Conservation (phyloP, 2,888 invertebrate species). For the Zygaena filipendulae region DNA sequence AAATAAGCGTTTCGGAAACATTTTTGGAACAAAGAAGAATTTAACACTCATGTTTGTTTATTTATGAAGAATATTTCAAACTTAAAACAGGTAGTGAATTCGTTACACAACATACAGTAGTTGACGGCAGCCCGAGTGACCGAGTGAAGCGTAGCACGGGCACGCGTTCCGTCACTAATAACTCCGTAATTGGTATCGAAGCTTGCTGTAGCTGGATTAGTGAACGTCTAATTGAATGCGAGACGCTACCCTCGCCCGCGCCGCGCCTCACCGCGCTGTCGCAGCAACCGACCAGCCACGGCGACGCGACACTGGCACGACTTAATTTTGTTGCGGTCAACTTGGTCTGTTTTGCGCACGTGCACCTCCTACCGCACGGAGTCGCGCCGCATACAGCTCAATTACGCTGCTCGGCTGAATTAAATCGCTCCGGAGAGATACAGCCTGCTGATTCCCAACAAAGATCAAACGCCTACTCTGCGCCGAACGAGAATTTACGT, state of each 20-base stretch:
- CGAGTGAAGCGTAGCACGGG: slow-evolving; percentile 27
- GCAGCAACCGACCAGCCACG: too few relatives aligned
- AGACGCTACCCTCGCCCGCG: slow-evolving; percentile 43
- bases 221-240: slow-evolving; percentile 68
- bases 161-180: slow-evolving; percentile 58
- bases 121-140: too few relatives aligned
- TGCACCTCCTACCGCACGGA: too few relatives aligned
- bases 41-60: too few relatives aligned
- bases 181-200: slow-evolving; percentile 67
- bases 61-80: too few relatives aligned
- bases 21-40: too few relatives aligned
- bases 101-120: too few relatives aligned
- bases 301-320: slow-evolving; percentile 30
- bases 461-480: slow-evolving; percentile 47
- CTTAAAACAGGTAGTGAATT: too few relatives aligned
- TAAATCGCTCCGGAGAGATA: slow-evolving; percentile 44
- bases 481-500: slow-evolving; percentile 37
- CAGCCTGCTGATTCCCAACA: slow-evolving; percentile 24
- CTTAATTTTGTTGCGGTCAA: slow-evolving; percentile 59
- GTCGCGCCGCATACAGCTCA: slow-evolving; percentile 34
- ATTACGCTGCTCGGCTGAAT: slow-evolving; percentile 52
- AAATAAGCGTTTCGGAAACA: too few relatives aligned
- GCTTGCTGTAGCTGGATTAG: slow-evolving; percentile 66
- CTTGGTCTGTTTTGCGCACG: slow-evolving; percentile 52
- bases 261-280: slow-evolving; percentile 23